phyloP scores from a whole-genome alignment of 37 sponge, comb jelly and placozoan species.

The Ephydatia muelleri region DNA sequence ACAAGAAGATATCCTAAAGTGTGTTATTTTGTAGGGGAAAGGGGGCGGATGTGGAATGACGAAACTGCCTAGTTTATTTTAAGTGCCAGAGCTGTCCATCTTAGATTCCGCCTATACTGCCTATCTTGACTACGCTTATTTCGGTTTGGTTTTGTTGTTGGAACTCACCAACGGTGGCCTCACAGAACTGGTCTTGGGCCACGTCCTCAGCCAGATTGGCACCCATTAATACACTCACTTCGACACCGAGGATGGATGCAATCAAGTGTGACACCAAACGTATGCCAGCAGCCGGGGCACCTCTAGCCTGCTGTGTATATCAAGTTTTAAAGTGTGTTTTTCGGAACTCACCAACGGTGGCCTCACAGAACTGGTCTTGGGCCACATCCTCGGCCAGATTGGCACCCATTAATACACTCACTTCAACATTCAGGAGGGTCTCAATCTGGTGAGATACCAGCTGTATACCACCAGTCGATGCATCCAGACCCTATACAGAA shows the following conservation, averaged over 20 bases:
- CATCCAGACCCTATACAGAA: constrained; percentile 66
- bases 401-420: constrained; percentile 96
- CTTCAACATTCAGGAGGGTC: constrained; percentile 59
- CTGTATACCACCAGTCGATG: constrained; percentile 57
- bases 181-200: constrained; percentile 88
- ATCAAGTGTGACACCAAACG: constrained; percentile 71
- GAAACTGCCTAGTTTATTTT: too few relatives aligned
- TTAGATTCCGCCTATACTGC: neutral
- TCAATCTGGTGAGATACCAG: constrained; percentile 81
- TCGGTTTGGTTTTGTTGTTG: neutral
- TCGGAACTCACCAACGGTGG: constrained; percentile 77
- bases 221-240: constrained; percentile 92
- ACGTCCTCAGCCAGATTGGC: constrained; percentile 97
- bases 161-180: constrained; percentile 85
- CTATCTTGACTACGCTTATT: too few relatives aligned
- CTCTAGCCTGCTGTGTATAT: constrained; percentile 1
- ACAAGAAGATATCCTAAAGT: too few relatives aligned
- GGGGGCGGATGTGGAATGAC: neutral
- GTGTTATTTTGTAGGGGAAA: too few relatives aligned
- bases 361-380: constrained; percentile 86
- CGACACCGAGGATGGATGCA: constrained; percentile 45
- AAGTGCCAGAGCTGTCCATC: neutral
- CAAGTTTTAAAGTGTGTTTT: neutral
- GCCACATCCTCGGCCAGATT: constrained; percentile 96
- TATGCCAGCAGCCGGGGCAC: constrained; percentile 7